Evolutionary conservation across 2,888 invertebrate genomes (phyloP), one percentile per base, ranked within the genome.

Genomic region (Cantharis nigra): DNA sequence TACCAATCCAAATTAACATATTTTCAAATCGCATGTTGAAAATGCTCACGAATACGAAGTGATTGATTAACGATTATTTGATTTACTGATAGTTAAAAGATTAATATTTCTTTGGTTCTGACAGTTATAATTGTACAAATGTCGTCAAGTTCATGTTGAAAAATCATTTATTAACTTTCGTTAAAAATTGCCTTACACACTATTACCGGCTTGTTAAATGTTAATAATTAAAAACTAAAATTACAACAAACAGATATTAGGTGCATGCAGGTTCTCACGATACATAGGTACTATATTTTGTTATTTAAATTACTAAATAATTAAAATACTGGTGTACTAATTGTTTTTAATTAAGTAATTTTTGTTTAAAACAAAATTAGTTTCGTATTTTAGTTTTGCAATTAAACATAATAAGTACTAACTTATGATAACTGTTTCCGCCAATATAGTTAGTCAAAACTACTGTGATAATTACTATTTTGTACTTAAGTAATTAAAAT

Each of bases 1-100:
- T 2, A 49, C 4, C 49, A 49, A 9, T 49, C 33, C n/a, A 49
- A 49, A 49, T 49, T 49, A 49, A 49, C 49, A 49, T 49, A 49
- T 49, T 49, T 49, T 49, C 49, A n/a, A n/a, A 49, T 49, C n/a
- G 49, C 49, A 49, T 49, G 49, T 49, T 49, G 49, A 49, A 49
- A 49, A 49, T 49, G n/a, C 49, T 49, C 49, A 49, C 49, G 49
- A 49, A 9, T 65, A 30, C 63, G 26, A 71, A 74, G 69, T 78
- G 78, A 78, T 78, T 78, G 78, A 78, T 78, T 78, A 78, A 72
- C 78, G 75, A 78, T 78, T 78, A 78, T 78, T 78, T 78, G 78
- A 78, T 78, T 78, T 78, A 75, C 78, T 72, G 75, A 78, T 78
- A 72, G 71, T 71, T 78, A 72, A 70, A 78, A 78, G 75, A 78